Conservation (phyloP, 2,797 vertebrate species). For the Trichosurus vulpecula region DNA sequence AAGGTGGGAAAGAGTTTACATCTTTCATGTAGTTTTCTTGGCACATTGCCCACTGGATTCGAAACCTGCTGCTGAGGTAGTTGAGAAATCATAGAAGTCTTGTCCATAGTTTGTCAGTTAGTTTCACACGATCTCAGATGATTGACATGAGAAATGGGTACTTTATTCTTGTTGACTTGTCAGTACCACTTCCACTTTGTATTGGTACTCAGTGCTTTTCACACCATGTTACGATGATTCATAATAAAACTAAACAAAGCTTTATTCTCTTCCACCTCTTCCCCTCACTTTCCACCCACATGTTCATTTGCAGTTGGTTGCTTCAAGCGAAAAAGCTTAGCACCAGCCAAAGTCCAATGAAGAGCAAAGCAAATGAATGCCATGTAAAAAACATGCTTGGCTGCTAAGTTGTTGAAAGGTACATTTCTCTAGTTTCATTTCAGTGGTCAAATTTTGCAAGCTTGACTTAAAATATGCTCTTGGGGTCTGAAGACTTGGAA, state of each 20-base stretch:
- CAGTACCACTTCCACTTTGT: not conserved
- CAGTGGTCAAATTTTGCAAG: not conserved
- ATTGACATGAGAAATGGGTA: not conserved
- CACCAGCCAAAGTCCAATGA: not conserved
- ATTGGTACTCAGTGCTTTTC: constrained; percentile 16
- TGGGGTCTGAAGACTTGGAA: not conserved
- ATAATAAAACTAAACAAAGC: not conserved
- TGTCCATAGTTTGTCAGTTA: not conserved
- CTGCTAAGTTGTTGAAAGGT: not conserved
- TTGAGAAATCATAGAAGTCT: not conserved
- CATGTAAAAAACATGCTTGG: not conserved
- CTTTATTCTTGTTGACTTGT: not conserved
- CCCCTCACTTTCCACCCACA: not conserved
- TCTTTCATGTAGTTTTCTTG: not conserved
- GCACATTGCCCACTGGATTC: not conserved
- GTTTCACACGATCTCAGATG: not conserved
- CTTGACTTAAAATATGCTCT: not conserved
- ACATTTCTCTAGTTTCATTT: not conserved
- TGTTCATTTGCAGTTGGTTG: not conserved
- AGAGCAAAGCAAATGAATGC: not conserved
- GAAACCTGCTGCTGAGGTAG: not conserved
- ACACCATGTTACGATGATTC: not conserved
- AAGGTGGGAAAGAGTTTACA: not conserved
- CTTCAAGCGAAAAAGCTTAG: not conserved
- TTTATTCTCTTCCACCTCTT: not conserved